phyloP scores from a whole-genome alignment of 2,797 vertebrate genomes.

The Furcifer pardalis region DNA sequence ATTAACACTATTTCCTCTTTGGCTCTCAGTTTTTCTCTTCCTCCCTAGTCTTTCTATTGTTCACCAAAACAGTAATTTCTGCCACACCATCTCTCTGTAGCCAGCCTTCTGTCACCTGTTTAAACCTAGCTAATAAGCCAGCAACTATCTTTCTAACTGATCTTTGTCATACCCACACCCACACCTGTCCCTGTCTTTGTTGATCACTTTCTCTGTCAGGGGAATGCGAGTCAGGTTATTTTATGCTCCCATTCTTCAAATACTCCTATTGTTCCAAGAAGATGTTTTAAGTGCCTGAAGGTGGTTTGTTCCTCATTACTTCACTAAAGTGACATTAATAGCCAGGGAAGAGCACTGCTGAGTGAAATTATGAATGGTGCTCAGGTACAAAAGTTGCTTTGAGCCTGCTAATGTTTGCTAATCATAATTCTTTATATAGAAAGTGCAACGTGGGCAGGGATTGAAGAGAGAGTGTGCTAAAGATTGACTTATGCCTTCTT shows the following conservation, averaged over 20 bases:
- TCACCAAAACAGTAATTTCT: not conserved
- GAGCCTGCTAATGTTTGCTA: slow-evolving; percentile 84
- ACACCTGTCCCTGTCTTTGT: slow-evolving; percentile 44
- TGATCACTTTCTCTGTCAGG: slow-evolving; percentile 71
- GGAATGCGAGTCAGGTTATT: slow-evolving; percentile 75
- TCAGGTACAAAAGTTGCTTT: slow-evolving; percentile 84
- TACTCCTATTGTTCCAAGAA: slow-evolving; percentile 78
- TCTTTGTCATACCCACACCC: slow-evolving; percentile 4
- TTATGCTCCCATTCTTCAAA: slow-evolving; percentile 81
- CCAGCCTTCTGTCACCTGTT: slow-evolving; percentile 16
- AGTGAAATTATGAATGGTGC: slow-evolving; percentile 83
- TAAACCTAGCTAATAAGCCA: slow-evolving; percentile 28
- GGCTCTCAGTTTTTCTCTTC: not conserved
- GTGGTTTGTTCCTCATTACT: slow-evolving; percentile 86
- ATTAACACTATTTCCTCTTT: not conserved
- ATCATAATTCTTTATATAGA: slow-evolving; percentile 81
- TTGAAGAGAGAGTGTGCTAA: slow-evolving; percentile 49
- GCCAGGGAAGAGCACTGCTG: slow-evolving; percentile 82
- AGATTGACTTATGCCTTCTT: slow-evolving; percentile 23
- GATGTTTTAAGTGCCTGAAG: slow-evolving; percentile 83
- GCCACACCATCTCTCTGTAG: not conserved
- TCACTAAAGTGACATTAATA: slow-evolving; percentile 87
- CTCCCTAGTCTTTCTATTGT: not conserved
- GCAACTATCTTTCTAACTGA: not conserved
- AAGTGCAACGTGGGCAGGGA: slow-evolving; percentile 66